Base-by-base conservation (phyloP, 2,113 vertebrate species). In the Centrocercus urophasianus region DNA sequence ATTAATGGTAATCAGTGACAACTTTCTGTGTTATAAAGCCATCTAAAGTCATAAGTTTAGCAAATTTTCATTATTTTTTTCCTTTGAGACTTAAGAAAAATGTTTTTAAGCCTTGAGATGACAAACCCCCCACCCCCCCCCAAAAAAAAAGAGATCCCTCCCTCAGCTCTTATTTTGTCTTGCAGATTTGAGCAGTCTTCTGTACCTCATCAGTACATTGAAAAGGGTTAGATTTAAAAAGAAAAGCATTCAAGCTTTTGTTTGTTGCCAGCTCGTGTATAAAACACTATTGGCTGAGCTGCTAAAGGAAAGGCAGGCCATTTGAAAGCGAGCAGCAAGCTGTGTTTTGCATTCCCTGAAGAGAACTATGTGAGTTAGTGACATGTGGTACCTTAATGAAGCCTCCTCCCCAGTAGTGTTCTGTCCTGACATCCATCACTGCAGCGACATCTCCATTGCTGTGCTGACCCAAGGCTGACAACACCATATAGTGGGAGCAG, bases 1-100 rank as follows among this genome's bases (percentile, higher is more conserved):
- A 89, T 80, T 88, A 91, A 56, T 19, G 5, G 47, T 88, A 89
- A 94, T 91, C 89, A 85, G 38, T 47, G 38, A 25, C 13, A 28
- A 56, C 38, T 93, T 82, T 73, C 50, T 60, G 48, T 65, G 59
- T 85, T 88, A 18, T 36, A 80, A 77, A 83, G 36, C 42, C 34
- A 67, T 13, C 8, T 64, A 83, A 83, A 93, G 81, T 76, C 77
- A 75, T 72, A 18, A 28, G 47, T 91, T 63, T 10, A 85, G 76
- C 43, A 70, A 59, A 60, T 27, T 80, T 24, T 38, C 73, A 19
- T 28, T 86, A 8, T 56, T 87, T 91, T 50, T 90, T 86, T 48
- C 28, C 69, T 76, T 76, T 25, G 24, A 36, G 56, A 34, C 16
- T 42, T 71, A n/a, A 64, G 56, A 50, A 64, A 66, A 91, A 25